A percentile compares a stretch with the other conserved stretches of the same genome.
These are phyloP conservation scores for Zoanthus solanderi DNA, from an alignment of 92 coral and sea anemone genomes.

Conservation along the genomic window DNA sequence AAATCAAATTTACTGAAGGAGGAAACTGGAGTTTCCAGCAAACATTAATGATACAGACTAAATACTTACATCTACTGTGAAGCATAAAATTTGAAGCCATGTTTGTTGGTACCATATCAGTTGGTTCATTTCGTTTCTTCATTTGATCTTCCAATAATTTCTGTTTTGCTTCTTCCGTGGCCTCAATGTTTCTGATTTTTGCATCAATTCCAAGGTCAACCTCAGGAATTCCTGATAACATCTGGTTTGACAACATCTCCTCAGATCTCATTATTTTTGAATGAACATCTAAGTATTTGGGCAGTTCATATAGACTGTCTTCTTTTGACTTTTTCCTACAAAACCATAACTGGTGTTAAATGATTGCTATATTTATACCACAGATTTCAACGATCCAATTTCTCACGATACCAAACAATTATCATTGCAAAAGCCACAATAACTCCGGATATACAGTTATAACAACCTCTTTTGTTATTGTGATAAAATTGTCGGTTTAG, in stretches of 20 bases:
- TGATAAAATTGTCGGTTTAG: no score
- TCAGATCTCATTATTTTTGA: slow-evolving; percentile 96
- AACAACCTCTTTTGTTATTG: no score
- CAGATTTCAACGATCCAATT: no score
- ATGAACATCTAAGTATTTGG: slow-evolving; percentile 88
- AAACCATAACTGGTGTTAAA: not conserved
- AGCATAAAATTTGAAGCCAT: slow-evolving; percentile 97
- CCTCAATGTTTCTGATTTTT: slow-evolving; percentile 96
- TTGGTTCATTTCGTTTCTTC: slow-evolving; percentile 85
- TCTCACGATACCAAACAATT: no score
- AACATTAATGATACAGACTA: no score
- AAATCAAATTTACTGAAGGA: no score
- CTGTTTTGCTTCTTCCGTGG: slow-evolving; percentile 97
- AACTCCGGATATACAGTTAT: no score
- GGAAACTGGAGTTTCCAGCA: no score
- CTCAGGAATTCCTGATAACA: slow-evolving; percentile 99
- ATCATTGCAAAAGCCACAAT: no score
- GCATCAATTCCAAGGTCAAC: slow-evolving; percentile 98
- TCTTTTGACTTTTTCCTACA: slow-evolving; percentile 87
- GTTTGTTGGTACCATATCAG: slow-evolving; percentile 97
- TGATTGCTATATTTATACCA: not conserved
- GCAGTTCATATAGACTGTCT: slow-evolving; percentile 86
- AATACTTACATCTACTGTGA: slow-evolving; percentile 94
- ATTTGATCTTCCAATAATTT: slow-evolving; percentile 84
- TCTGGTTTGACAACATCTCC: slow-evolving; percentile 98